Percentiles rank a stretch among this genome's conserved stretches.
Evolutionary conservation across 2,113 vertebrate species (phyloP).

Genomic region (Hydrolagus affinis): DNA sequence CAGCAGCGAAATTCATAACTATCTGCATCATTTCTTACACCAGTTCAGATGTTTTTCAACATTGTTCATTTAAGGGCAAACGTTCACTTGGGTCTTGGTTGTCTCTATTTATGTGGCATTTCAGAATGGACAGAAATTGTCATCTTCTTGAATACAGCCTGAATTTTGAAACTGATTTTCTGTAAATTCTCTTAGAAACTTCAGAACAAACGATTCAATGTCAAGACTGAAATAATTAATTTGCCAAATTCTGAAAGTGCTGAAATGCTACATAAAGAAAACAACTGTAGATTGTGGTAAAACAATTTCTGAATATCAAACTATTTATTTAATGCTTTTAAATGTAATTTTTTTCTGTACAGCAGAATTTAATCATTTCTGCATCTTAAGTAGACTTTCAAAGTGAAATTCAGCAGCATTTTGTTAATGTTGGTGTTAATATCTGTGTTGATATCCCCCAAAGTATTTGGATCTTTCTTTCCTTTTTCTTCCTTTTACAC

Average conservation of each 20-base stretch:
- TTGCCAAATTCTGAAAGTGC: too few relatives aligned
- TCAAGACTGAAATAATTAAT: too few relatives aligned
- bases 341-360: neutral
- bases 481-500: neutral
- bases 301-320: too few relatives aligned
- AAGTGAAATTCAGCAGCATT: neutral
- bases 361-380: neutral
- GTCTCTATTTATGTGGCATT: too few relatives aligned
- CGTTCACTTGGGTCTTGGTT: too few relatives aligned
- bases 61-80: neutral
- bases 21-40: neutral
- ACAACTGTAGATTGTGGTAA: too few relatives aligned
- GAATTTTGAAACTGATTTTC: too few relatives aligned
- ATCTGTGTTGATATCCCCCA: neutral
- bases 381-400: neutral
- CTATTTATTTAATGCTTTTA: neutral
- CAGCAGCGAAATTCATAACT: conserved; percentile 17
- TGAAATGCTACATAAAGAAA: too few relatives aligned
- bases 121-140: too few relatives aligned
- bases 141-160: too few relatives aligned
- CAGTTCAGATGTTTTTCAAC: neutral
- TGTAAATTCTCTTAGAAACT: too few relatives aligned
- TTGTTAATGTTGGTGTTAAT: neutral
- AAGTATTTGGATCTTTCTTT: neutral
- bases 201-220: too few relatives aligned